phyloP scores from a whole-genome alignment of 2,888 invertebrate genomes.

The Cyaniris semiargus region DNA sequence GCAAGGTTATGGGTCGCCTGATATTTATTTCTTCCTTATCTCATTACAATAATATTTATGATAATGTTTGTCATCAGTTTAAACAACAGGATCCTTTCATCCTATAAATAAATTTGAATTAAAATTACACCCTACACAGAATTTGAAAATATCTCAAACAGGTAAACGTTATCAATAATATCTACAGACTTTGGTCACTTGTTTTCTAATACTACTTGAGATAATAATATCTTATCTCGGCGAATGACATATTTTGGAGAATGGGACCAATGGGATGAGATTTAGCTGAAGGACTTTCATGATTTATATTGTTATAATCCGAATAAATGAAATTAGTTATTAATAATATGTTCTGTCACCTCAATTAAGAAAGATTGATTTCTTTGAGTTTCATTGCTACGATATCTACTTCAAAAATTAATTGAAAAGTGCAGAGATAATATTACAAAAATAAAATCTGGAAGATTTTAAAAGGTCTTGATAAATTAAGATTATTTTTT shows the following conservation, averaged over 20 bases:
- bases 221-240: neutral
- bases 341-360: neutral
- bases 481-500: neutral
- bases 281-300: neutral
- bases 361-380: neutral
- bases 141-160: neutral
- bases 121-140: neutral
- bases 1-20: slow-evolving; percentile 35
- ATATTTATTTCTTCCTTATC: slow-evolving; percentile 34
- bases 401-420: no score
- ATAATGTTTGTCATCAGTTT: slow-evolving; percentile 6
- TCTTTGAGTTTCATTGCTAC: neutral
- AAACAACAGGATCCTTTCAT: neutral
- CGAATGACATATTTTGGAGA: slow-evolving; percentile 7
- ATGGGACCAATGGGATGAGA: neutral
- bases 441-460: neutral
- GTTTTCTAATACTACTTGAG: neutral
- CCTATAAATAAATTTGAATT: neutral
- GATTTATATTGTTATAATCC: neutral
- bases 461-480: neutral
- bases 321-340: neutral
- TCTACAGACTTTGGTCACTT: neutral
- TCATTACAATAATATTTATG: slow-evolving; percentile 23
- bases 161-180: neutral
- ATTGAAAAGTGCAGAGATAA: neutral